These are phyloP conservation scores for Oryctes rhinoceros DNA, from an alignment of 1,140 invertebrate genomes.

Conservation along the genomic window DNA sequence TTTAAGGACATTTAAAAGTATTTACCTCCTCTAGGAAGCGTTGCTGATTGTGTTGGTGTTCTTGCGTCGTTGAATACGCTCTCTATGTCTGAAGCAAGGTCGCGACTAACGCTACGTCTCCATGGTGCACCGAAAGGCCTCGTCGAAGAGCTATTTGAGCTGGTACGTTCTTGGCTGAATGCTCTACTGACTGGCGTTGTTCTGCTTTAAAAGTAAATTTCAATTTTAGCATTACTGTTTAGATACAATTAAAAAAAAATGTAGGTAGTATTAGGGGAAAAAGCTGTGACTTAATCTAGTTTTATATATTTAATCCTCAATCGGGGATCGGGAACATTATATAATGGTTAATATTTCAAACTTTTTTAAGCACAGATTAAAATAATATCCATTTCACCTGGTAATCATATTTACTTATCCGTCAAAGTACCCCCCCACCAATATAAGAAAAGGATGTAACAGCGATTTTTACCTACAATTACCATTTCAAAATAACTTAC, in stretches of 20 bases:
- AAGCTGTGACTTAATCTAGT: too few relatives aligned
- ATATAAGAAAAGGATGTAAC: too few relatives aligned
- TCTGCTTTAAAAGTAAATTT: conserved; percentile 46
- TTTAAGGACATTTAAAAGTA: conserved; percentile 47
- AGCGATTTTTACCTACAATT: too few relatives aligned
- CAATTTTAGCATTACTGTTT: neutral
- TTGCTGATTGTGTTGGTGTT: conserved; percentile 62
- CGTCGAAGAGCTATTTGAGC: conserved; percentile 44
- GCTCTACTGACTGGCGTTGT: conserved; percentile 55
- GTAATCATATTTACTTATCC: too few relatives aligned
- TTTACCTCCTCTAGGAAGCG: conserved; percentile 67
- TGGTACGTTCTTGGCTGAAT: conserved; percentile 52
- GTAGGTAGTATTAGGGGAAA: neutral
- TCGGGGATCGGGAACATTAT: too few relatives aligned
- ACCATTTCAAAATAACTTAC: too few relatives aligned
- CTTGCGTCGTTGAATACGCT: conserved; percentile 63
- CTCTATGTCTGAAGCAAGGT: conserved; percentile 66
- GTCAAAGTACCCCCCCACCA: too few relatives aligned
- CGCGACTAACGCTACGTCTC: conserved; percentile 68
- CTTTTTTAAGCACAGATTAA: too few relatives aligned
- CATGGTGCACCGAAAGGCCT: conserved; percentile 62
- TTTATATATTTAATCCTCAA: too few relatives aligned
- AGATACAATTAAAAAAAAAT: neutral
- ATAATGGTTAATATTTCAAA: too few relatives aligned
- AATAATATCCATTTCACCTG: too few relatives aligned